phyloP scores from a whole-genome alignment of 2,888 invertebrate genomes.

The Epiperipatus broadwayi region DNA sequence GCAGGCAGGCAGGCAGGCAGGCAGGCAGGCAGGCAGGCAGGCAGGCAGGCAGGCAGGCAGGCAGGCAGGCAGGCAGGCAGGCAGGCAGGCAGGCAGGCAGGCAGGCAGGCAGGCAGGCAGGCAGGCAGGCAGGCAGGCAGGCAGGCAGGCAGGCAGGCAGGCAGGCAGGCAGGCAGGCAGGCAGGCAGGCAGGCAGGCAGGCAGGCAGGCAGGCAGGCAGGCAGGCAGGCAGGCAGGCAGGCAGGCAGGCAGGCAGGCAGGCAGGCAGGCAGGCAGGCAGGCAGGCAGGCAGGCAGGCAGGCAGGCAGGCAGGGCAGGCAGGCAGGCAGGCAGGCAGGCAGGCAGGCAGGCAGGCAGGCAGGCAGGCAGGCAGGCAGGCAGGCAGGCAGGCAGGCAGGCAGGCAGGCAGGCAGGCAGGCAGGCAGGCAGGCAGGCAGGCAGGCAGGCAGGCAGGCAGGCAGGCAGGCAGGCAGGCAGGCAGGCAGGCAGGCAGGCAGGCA shows the following conservation, averaged over 20 bases:
- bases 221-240: neutral
- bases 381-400: constrained; percentile 1
- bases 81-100: neutral
- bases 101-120: neutral
- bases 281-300: too few relatives aligned
- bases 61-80: neutral
- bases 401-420: neutral
- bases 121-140: neutral
- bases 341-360: neutral
- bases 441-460: neutral
- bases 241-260: neutral
- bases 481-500: too few relatives aligned
- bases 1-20: neutral
- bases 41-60: neutral
- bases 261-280: neutral
- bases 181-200: neutral
- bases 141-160: neutral
- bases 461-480: too few relatives aligned
- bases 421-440: neutral
- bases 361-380: neutral
- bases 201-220: neutral
- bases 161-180: neutral
- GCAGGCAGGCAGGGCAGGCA: too few relatives aligned
- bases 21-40: neutral
- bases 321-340: neutral